Conservation (phyloP, 2,888 invertebrate genomes). For the Mythimna loreyi region DNA sequence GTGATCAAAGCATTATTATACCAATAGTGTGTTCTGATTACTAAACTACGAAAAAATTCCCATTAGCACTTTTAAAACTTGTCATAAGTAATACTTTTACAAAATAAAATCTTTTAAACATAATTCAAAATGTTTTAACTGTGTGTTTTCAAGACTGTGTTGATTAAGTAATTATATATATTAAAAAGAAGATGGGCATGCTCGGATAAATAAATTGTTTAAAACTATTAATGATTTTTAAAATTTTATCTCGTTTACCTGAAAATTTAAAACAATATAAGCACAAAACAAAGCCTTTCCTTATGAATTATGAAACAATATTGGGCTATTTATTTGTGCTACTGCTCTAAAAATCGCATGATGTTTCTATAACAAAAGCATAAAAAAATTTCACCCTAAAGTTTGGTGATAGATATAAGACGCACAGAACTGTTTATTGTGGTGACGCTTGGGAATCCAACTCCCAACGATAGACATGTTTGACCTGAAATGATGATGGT, state of each 20-base stretch:
- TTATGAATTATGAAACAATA: constrained; percentile 48
- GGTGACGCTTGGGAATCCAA: too few species aligned
- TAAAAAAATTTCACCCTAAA: neutral
- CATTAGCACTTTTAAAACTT: neutral
- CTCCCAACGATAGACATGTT: too few species aligned
- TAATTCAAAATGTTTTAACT: constrained; percentile 60
- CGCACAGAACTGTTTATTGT: too few species aligned
- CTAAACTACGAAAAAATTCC: neutral
- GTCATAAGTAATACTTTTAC: constrained; percentile 53
- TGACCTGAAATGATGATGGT: too few species aligned
- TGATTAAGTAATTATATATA: constrained; percentile 67
- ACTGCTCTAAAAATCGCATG: neutral
- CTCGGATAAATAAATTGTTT: constrained; percentile 38
- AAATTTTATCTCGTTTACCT: constrained; percentile 11
- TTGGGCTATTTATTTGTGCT: constrained; percentile 39
- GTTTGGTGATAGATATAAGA: too few species aligned
- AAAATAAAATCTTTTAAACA: constrained; percentile 34
- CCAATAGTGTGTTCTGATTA: neutral
- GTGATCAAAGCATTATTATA: too few species aligned
- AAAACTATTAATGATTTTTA: neutral
- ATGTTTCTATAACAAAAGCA: neutral
- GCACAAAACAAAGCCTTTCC: constrained; percentile 52
- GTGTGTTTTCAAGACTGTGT: constrained; percentile 78
- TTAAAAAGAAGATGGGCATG: constrained; percentile 58
- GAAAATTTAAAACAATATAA: constrained; percentile 8